A percentile compares a stretch with the other conserved stretches of the same genome.
Conservation (phyloP, 2,888 invertebrate species). For the Amiota mariae region DNA sequence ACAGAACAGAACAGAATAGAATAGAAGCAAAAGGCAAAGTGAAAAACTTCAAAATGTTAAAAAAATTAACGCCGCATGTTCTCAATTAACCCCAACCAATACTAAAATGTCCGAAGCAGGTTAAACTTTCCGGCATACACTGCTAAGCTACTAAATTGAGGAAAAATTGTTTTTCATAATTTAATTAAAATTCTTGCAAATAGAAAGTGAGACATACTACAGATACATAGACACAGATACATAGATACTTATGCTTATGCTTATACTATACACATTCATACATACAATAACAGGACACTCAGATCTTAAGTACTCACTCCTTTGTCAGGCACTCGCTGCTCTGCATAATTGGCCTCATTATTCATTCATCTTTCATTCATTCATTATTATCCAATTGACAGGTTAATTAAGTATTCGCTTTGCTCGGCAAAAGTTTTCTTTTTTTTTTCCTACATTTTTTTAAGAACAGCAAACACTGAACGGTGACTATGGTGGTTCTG, state of each 20-base stretch:
- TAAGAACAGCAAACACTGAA: background rate
- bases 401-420: slow-evolving; percentile 62
- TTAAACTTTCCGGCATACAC: background rate
- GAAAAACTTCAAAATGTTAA: slow-evolving; percentile 48
- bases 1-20: background rate
- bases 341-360: slow-evolving; percentile 62
- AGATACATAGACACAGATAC: slow-evolving; percentile 14
- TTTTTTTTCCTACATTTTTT: background rate
- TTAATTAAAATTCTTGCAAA: slow-evolving; percentile 60
- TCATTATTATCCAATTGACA: slow-evolving; percentile 64
- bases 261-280: background rate
- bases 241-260: background rate
- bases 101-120: background rate
- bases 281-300: slow-evolving; percentile 15
- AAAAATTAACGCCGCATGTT: slow-evolving; percentile 45
- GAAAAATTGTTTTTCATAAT: slow-evolving; percentile 51
- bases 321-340: slow-evolving; percentile 30
- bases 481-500: no score
- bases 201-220: slow-evolving; percentile 5
- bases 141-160: background rate
- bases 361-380: slow-evolving; percentile 62
- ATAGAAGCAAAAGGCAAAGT: no score
- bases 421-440: slow-evolving; percentile 15
- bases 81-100: slow-evolving; percentile 46
- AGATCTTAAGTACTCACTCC: background rate